These are phyloP conservation scores for Pteropus rufus DNA, from an alignment of 2,797 vertebrate species.

Conservation along the genomic window DNA sequence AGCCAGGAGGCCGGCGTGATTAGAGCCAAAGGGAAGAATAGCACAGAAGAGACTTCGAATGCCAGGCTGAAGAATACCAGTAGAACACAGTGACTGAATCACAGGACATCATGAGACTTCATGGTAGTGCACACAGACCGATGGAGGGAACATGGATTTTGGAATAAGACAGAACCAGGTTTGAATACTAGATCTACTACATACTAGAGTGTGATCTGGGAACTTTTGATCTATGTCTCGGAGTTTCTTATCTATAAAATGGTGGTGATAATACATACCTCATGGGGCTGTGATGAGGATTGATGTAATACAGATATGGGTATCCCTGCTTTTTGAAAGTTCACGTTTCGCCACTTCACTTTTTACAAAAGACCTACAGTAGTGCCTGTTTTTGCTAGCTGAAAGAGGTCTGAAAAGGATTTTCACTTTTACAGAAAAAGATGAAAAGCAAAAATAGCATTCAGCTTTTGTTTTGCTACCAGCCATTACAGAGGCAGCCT, in stretches of 20 bases:
- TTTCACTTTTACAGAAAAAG: background rate
- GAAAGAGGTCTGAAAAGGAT: background rate
- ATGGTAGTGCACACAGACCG: background rate
- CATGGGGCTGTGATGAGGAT: background rate
- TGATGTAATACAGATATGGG: background rate
- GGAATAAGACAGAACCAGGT: background rate
- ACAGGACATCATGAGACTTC: background rate
- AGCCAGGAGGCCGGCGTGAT: background rate
- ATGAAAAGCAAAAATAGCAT: background rate
- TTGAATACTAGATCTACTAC: background rate
- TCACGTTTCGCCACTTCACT: background rate
- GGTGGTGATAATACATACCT: background rate
- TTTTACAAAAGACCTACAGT: background rate
- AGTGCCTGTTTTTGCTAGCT: background rate
- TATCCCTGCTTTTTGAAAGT: background rate
- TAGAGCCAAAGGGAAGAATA: background rate
- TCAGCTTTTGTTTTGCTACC: background rate
- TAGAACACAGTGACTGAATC: background rate
- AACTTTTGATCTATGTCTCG: background rate
- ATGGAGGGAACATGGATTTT: background rate
- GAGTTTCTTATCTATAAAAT: background rate
- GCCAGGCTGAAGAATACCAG: background rate
- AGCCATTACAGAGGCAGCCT: background rate
- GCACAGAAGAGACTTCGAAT: background rate
- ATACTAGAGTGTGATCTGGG: background rate